Percentiles rank a stretch among this genome's conserved stretches.
phyloP scores from a whole-genome alignment of 1,140 invertebrate genomes.

The Pseudomyrmex sp. region DNA sequence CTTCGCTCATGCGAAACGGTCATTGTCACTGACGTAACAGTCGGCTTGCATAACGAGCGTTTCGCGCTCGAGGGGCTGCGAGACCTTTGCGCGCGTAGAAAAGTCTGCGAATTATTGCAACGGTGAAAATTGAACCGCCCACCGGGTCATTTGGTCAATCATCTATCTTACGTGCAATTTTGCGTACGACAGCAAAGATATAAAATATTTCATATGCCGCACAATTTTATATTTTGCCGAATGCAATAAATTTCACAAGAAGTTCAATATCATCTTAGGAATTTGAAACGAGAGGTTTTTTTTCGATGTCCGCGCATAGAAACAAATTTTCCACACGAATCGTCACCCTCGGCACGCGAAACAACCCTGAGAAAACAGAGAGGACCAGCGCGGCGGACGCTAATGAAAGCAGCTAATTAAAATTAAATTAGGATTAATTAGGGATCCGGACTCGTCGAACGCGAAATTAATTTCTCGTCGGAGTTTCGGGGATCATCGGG shows the following conservation, averaged over 20 bases:
- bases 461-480: constrained; percentile 68
- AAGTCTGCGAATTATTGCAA: too few relatives aligned
- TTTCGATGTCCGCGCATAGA: constrained; percentile 24
- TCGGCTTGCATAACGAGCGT: constrained; percentile 7
- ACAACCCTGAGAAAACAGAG: constrained; percentile 44
- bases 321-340: constrained; percentile 43
- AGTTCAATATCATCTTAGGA: not conserved
- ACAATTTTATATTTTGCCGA: too few relatives aligned
- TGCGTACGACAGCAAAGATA: not conserved
- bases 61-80: not conserved
- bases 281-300: not conserved
- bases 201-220: not conserved
- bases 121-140: too few relatives aligned
- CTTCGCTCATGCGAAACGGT: constrained; percentile 47
- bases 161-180: too few relatives aligned
- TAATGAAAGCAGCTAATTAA: constrained; percentile 64
- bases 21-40: constrained; percentile 56
- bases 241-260: not conserved
- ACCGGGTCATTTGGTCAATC: too few relatives aligned
- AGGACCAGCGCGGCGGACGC: constrained; percentile 37
- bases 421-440: constrained; percentile 72
- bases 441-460: constrained; percentile 61
- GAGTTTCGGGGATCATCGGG: constrained; percentile 62
- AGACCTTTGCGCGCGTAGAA: constrained; percentile 11
- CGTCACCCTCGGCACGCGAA: constrained; percentile 34